A percentile compares a stretch with the other conserved stretches of the same genome.
Evolutionary conservation across 2,797 vertebrate genomes (phyloP).

Genomic region (Melanotaenia parkinsoni): DNA sequence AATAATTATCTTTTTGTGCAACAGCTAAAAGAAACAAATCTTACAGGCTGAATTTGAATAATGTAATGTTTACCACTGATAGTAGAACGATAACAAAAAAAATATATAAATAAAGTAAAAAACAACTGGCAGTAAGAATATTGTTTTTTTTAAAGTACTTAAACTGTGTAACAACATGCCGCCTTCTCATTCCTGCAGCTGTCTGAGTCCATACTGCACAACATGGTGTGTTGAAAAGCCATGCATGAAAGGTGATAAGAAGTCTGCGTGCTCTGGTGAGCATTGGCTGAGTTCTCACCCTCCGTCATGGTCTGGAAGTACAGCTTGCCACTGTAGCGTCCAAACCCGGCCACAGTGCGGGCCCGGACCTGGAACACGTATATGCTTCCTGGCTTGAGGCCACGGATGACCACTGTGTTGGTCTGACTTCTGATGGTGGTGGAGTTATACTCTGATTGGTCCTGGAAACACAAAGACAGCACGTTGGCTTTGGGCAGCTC

Average conservation of each 20-base stretch:
- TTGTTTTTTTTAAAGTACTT: conserved; percentile 18
- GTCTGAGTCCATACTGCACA: conserved; percentile 46
- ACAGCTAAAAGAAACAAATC: neutral
- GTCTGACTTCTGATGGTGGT: conserved; percentile 93
- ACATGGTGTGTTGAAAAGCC: conserved; percentile 40
- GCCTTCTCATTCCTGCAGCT: conserved; percentile 53
- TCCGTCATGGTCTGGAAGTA: conserved; percentile 99
- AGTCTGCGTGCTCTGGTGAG: conserved; percentile 56
- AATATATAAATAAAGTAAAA: too few species aligned
- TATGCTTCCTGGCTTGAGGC: conserved; percentile 95
- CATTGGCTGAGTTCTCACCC: conserved; percentile 84
- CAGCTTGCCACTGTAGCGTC: conserved; percentile 98
- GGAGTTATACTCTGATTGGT: conserved; percentile 92
- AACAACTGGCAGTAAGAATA: neutral
- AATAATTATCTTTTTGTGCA: neutral
- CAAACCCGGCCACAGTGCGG: conserved; percentile 96
- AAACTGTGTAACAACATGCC: conserved; percentile 51
- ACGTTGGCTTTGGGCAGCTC: conserved; percentile 15
- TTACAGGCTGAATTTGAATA: neutral
- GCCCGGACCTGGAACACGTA: conserved; percentile 99
- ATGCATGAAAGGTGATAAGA: conserved; percentile 62
- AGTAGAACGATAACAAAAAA: neutral
- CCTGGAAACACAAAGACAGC: conserved; percentile 76
- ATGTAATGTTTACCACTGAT: neutral
- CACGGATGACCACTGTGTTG: conserved; percentile 94